Base-by-base conservation (phyloP, 2,113 vertebrate genomes). In the Psammodynastes pulverulentus region DNA sequence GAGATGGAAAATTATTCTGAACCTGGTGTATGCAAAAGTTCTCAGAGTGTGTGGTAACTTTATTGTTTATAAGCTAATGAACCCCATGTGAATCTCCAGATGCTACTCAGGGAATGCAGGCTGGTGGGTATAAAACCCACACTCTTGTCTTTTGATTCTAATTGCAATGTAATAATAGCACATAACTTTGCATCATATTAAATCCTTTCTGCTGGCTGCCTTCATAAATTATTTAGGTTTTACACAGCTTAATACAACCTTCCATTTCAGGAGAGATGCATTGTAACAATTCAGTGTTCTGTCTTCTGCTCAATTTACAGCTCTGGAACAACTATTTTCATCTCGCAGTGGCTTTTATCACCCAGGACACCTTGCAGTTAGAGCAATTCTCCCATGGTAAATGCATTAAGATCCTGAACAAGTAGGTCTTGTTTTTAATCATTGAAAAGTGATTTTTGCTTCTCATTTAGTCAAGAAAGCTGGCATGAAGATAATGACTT, bases 271-370 rank as follows among this genome's bases (percentile, higher is more conserved):
- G 51, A 94, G 93, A 92, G 93, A 94, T 94, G 87, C 91, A 1
- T 96, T 95, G 89, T 92, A 72, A 93, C 93, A 96, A 95, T 90
- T 85, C 93, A 58, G 67, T 93, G 94, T 96, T 96, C 90, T 92
- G 79, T 86, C 88, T 89, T 89, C n/a, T 89, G 53, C 45, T 89
- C 79, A 90, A 94, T 97, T 97, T 97, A 93, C 97, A 99, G 99
- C 97, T 99, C 92, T 99, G 99, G 99, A 99, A 99, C 97, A 99
- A 99, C 97, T 99, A 99, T 96, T 99, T 99, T 97, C 98, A 99
- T 97, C 98, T 99, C 98, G 99, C 99, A 1, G 99, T 99, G 97
- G 99, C 98, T 88, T 99, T 99, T 96, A 99, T 99, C 97, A 99
- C 99, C 93, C 99, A 99, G 96, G 99, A 99, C 95, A 99, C 99